Evolutionary conservation across 2,888 invertebrate species (phyloP).

Genomic region (Balanococcus diminutus): DNA sequence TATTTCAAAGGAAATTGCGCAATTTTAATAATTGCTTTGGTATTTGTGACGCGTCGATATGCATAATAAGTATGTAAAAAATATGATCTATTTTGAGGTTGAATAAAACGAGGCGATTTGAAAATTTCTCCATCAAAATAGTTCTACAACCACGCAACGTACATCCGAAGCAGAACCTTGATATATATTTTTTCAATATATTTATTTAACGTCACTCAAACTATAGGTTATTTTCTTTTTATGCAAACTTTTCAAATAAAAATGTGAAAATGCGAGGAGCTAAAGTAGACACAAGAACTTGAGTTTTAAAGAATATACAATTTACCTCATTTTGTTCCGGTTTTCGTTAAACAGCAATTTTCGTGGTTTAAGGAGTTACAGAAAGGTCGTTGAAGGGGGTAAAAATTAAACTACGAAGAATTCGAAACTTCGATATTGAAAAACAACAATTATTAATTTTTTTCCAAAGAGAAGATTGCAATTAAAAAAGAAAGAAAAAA

Average conservation of each 20-base stretch:
- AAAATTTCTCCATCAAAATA: background rate
- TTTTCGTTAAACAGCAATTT: background rate
- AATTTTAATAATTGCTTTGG: slow-evolving; percentile 19
- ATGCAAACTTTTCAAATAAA: slow-evolving; percentile 3
- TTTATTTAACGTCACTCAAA: no score
- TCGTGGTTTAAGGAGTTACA: background rate
- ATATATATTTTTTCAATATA: background rate
- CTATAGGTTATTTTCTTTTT: no score
- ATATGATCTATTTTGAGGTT: background rate
- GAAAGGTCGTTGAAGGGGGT: background rate
- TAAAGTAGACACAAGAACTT: background rate
- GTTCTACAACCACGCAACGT: background rate
- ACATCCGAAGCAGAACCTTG: background rate
- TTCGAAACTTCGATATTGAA: background rate
- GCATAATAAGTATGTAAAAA: background rate
- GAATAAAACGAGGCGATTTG: background rate
- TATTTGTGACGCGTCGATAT: background rate
- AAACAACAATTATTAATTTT: background rate
- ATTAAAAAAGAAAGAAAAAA: background rate
- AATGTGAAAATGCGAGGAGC: background rate
- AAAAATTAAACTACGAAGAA: background rate
- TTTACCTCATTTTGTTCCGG: background rate
- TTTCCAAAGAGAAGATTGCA: background rate
- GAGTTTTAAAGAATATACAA: no score
- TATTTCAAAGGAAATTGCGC: slow-evolving; percentile 20